Evolutionary conservation across 2,113 vertebrate genomes (phyloP), one percentile per base, ranked within the genome.

Genomic region (Numenius arquata): DNA sequence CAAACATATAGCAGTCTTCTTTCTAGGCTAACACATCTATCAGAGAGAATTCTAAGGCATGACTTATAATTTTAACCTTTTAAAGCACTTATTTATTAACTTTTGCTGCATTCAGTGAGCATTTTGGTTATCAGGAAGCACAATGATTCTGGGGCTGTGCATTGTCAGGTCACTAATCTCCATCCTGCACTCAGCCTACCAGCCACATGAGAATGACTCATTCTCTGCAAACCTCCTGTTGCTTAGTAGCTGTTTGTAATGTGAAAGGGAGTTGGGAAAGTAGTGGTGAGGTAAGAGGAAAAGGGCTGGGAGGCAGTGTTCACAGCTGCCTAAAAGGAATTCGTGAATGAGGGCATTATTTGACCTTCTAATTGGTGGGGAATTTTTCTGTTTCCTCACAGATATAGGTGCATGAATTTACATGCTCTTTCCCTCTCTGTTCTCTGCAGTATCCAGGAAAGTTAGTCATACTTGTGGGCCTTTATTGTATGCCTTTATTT

Each of bases 181-280:
- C 72, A 41, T 50, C 43, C 61, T 50, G 89, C 40, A 4, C 71
- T 62, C 77, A 25, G 32, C 15, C 19, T 23, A 16, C 41, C 77
- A 75, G 70, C 78, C 81, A 38, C 38, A 48, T 56, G 53, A 68
- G 38, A 83, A 20, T 84, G 96, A 95, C 61, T 92, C 95, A 82
- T 20, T 53, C 73, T 36, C 73, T 92, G 77, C 62, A 52, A 66
- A 23, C 21, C 83, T 77, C 82, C 86, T 93, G 95, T 83, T 89
- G 92, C 94, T 93, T 55, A 67, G 89, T 41, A 96, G 93, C 93
- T 74, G 70, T n/a, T 73, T 21, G 56, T 41, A 30, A 41, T 25
- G 50, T 6, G 56, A 52, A 79, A 58, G 22, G 19, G 72, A 79
- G 36, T 30, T 62, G 62, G 73, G 53, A 59, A 66, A 70, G 73